Evolutionary conservation across 2,113 vertebrate genomes (phyloP).

Genomic region (Ciconia boyciana): DNA sequence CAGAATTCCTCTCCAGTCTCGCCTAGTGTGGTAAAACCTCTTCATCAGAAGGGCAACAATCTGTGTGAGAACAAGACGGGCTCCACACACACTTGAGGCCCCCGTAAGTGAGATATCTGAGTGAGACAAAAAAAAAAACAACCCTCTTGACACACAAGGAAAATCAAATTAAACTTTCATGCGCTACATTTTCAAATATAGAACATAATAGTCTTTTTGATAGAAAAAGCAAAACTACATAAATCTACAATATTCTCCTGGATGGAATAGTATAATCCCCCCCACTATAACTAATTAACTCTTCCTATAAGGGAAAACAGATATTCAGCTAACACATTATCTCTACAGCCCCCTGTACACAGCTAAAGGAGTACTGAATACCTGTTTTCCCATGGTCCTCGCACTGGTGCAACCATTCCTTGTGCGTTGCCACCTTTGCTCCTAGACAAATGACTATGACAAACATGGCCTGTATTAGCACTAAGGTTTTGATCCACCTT

Average conservation of each 20-base stretch:
- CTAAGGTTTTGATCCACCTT: not conserved
- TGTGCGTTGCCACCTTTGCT: not conserved
- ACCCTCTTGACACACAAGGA: not conserved
- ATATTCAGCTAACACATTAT: not conserved
- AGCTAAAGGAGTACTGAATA: not conserved
- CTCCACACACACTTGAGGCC: not conserved
- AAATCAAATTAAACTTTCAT: not conserved
- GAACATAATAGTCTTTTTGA: not conserved
- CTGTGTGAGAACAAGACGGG: not conserved
- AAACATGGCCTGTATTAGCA: not conserved
- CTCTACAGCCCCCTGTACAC: accelerated
- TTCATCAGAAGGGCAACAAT: conserved; percentile 49
- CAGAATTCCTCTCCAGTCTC: conserved; percentile 60
- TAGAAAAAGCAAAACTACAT: not conserved
- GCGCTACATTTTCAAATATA: not conserved
- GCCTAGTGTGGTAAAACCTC: conserved; percentile 20
- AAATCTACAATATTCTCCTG: not conserved
- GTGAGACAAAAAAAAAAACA: not conserved
- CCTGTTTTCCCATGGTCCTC: not conserved
- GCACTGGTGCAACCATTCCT: not conserved
- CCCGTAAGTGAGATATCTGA: not conserved
- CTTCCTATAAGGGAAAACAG: not conserved
- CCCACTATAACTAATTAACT: not conserved
- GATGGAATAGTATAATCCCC: not conserved
- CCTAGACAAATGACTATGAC: not conserved